Conservation (phyloP, 2,797 vertebrate genomes). For the Etheostoma nigrum region DNA sequence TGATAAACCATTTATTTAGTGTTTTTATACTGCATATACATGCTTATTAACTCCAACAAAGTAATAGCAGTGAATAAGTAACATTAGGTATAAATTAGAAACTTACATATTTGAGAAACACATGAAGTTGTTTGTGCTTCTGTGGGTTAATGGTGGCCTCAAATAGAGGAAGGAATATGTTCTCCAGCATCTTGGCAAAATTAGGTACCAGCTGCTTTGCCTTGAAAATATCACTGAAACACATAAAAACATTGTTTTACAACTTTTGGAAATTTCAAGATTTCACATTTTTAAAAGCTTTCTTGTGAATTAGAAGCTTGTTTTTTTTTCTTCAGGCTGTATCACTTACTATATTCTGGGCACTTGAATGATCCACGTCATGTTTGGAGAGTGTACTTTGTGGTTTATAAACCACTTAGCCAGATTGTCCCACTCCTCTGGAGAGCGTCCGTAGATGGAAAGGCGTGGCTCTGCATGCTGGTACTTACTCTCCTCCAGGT, state of each 20-base stretch:
- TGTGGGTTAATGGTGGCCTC: constrained; percentile 94
- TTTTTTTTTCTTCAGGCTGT: neutral
- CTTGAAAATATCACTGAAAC: constrained; percentile 95
- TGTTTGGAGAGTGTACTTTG: constrained; percentile 94
- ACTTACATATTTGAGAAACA: constrained; percentile 96
- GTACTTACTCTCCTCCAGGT: constrained; percentile 97
- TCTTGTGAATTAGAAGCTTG: neutral
- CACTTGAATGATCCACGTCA: constrained; percentile 98
- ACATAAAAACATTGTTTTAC: constrained; percentile 24
- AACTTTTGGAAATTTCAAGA: neutral
- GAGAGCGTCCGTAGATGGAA: constrained; percentile 93
- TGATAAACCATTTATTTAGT: neutral
- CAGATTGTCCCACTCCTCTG: constrained; percentile 91
- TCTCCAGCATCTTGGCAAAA: constrained; percentile 97
- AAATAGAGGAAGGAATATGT: constrained; percentile 95
- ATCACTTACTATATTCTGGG: constrained; percentile 97
- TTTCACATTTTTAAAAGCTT: neutral
- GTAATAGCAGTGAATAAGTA: neutral
- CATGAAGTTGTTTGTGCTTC: constrained; percentile 91
- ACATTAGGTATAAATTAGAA: neutral
- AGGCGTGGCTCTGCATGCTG: constrained; percentile 95
- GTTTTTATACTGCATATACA: constrained; percentile 1
- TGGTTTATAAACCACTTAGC: constrained; percentile 96
- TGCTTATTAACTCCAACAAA: neutral
- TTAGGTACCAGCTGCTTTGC: constrained; percentile 90